These are phyloP conservation scores for Molossus molossus DNA, from an alignment of 2,797 vertebrate species.

Conservation along the genomic window DNA sequence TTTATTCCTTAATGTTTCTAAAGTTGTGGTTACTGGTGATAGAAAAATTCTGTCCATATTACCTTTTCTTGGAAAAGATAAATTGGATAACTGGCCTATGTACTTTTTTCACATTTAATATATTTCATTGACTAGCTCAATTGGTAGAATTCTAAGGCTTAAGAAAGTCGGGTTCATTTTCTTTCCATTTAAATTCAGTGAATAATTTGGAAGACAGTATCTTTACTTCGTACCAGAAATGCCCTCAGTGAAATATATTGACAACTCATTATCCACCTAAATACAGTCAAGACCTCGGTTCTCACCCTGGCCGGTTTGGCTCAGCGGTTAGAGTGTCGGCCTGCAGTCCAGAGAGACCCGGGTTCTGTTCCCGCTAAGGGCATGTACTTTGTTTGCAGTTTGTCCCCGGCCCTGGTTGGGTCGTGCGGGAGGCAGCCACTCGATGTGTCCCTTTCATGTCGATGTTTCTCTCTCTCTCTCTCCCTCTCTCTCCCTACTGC, in stretches of 20 bases:
- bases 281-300: no score
- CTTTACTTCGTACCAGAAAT: background rate
- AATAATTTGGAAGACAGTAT: conserved; percentile 24
- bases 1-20: conserved; percentile 30
- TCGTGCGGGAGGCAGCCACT: no score
- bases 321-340: no score
- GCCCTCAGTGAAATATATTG: background rate
- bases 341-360: no score
- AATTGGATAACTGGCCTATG: background rate
- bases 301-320: no score
- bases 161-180: background rate
- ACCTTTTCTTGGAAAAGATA: conserved; percentile 34
- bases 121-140: background rate
- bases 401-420: no score
- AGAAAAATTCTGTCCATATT: background rate
- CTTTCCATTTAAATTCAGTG: conserved; percentile 3
- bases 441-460: no score
- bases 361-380: no score
- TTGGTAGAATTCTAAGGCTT: background rate
- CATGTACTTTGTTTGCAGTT: no score
- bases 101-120: conserved; percentile 5
- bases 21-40: background rate
- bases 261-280: background rate
- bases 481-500: no score
- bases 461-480: no score